Base-by-base conservation (phyloP, 1,140 invertebrate genomes). In the Macrosteles quadrilineatus region DNA sequence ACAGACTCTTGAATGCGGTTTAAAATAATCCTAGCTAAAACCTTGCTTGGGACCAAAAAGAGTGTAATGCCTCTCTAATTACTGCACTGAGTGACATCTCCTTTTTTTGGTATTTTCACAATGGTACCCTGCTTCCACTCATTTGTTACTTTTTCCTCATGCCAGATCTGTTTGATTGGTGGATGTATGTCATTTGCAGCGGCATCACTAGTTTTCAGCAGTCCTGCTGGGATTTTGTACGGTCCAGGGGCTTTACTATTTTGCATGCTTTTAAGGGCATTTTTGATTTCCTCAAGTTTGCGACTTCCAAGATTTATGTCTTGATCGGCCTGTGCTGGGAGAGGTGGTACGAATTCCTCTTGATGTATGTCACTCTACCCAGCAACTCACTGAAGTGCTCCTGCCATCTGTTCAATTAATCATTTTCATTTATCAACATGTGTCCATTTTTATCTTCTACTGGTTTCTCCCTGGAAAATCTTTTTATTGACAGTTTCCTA, bases 1-100 rank as follows among this genome's bases (percentile, higher is more conserved):
- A n/a, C n/a, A n/a, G n/a, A n/a, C n/a, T n/a, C 9, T 55, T 55
- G 50, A 23, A 55, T 55, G 21, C 50, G 23, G 23, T 55, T 55
- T 55, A 55, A 23, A 55, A 55, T 55, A n/a, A 55, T 55, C 23
- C 50, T 55, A 55, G 11, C 9, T 23, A 12, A 55, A 12, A 55
- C 50, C 21, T 23, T 55, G 21, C 19, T 12, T 11, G 21, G 11
- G 6, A 23, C 11, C 21, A 55, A 17, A 43, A 17, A 11, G 36
- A 43, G 9, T 43, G 9, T 17, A 43, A 9, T 43, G 36, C 17
- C 9, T 11, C 36, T 11, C 21, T 19, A 12, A 6, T 23, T 55
- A 9, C 19, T 11, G 6, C 11, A 55, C 14, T n/a, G 11, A n/a
- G 21, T 23, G 21, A 23, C 21, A 12, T 12, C 21, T 23, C 50